A percentile compares a stretch with the other conserved stretches of the same genome.
Conservation (phyloP, 35 echinoderm and acorn worm genomes). For the Apostichopus californicus region DNA sequence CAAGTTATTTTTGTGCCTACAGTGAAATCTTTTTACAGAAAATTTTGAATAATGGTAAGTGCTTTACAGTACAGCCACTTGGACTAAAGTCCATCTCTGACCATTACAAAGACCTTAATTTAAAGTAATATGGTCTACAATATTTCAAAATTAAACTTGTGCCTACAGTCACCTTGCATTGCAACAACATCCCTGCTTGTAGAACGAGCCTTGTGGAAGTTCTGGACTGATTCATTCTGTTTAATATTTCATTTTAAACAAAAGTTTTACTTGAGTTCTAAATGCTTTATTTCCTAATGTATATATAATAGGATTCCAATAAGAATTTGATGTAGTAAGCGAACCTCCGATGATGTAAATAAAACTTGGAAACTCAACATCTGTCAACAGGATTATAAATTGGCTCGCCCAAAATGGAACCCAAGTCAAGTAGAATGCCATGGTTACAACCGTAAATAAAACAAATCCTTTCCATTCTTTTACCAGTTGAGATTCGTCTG, state of each 20-base stretch:
- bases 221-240: too few species aligned
- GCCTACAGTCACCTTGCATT: too few species aligned
- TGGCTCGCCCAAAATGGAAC: constrained; percentile 36
- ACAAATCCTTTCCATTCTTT: constrained; percentile 4
- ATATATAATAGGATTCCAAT: constrained; percentile 32
- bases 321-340: background rate
- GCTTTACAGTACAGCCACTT: too few species aligned
- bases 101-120: too few species aligned
- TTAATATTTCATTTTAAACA: background rate
- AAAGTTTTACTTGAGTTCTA: constrained; percentile 8
- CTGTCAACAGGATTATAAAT: background rate
- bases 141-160: too few species aligned
- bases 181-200: too few species aligned
- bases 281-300: background rate
- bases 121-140: too few species aligned
- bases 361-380: background rate
- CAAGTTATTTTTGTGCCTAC: too few species aligned
- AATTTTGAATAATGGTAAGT: too few species aligned
- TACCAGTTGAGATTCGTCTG: background rate
- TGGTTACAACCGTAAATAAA: background rate
- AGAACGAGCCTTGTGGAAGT: too few species aligned
- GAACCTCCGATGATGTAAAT: background rate
- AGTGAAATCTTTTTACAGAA: too few species aligned
- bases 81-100: too few species aligned
- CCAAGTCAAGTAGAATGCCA: constrained; percentile 10